phyloP scores from a whole-genome alignment of 2,888 invertebrate species.

The Oegoconia quadripuncta region DNA sequence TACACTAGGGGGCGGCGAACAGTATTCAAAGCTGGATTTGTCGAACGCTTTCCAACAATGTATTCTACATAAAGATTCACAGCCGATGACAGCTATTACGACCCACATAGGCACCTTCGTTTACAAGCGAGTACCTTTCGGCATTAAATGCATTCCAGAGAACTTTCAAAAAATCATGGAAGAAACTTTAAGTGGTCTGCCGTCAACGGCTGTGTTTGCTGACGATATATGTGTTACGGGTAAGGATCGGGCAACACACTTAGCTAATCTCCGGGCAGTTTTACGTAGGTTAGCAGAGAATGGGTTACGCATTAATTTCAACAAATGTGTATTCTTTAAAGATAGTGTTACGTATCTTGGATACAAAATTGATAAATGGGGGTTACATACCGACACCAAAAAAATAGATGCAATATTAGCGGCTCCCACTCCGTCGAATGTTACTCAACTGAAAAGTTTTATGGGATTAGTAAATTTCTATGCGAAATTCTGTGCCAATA shows the following conservation, averaged over 20 bases:
- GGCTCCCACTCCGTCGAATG: too few relatives aligned
- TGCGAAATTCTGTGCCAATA: conserved; percentile 17
- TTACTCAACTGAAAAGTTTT: conserved; percentile 19
- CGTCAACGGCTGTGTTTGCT: conserved; percentile 13
- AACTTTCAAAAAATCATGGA: conserved; percentile 25
- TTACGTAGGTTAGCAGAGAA: too few relatives aligned
- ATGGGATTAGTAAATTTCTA: conserved; percentile 23
- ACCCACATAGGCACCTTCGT: conserved; percentile 24
- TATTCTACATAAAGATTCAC: conserved; percentile 18
- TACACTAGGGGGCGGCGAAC: conserved; percentile 18
- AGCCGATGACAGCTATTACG: conserved; percentile 22
- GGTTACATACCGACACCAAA: too few relatives aligned
- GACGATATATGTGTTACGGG: conserved; percentile 23
- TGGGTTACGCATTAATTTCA: too few relatives aligned
- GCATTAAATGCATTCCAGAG: conserved; percentile 23
- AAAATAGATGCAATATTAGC: too few relatives aligned
- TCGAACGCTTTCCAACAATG: conserved; percentile 24
- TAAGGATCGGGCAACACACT: too few relatives aligned
- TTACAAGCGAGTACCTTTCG: conserved; percentile 19
- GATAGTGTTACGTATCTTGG: conserved; percentile 12
- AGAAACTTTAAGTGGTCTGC: conserved; percentile 19
- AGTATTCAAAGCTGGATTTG: conserved; percentile 24
- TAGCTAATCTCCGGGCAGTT: too few relatives aligned
- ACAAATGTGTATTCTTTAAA: conserved; percentile 16
- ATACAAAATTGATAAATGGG: conserved; percentile 5